Evolutionary conservation across 2,888 invertebrate genomes (phyloP).

Genomic region (Sesia bembeciformis): DNA sequence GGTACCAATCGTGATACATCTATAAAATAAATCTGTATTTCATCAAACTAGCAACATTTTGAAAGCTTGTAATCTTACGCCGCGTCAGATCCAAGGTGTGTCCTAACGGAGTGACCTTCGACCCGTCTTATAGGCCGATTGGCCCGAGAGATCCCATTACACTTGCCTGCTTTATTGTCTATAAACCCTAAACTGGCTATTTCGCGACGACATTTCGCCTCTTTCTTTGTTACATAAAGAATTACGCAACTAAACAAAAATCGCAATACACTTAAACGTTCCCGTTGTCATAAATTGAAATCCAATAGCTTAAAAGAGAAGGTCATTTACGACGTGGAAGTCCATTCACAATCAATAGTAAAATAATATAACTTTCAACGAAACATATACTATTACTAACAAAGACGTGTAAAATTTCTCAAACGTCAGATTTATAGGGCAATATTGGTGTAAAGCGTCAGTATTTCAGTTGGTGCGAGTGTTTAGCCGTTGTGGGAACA

Average conservation of each 20-base stretch:
- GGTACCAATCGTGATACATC: too few relatives aligned
- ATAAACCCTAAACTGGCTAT: conserved; percentile 58
- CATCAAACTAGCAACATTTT: not conserved
- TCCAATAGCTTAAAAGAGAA: conserved; percentile 29
- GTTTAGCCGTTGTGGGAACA: conserved; percentile 41
- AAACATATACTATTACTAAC: conserved; percentile 20
- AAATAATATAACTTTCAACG: conserved; percentile 42
- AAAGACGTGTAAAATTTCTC: conserved; percentile 67
- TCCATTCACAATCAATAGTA: conserved; percentile 48
- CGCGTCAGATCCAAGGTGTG: not conserved
- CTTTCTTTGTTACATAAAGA: conserved; percentile 13
- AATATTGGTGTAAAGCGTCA: conserved; percentile 36
- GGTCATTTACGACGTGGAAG: conserved; percentile 52
- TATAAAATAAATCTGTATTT: not conserved
- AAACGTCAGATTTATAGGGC: conserved; percentile 59
- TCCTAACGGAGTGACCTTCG: conserved; percentile 36
- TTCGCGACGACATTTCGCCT: conserved; percentile 23
- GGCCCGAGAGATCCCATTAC: conserved; percentile 50
- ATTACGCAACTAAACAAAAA: not conserved
- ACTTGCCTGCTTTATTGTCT: conserved; percentile 54
- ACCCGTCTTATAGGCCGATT: conserved; percentile 36
- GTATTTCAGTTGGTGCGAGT: conserved; percentile 40
- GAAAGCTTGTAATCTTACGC: not conserved
- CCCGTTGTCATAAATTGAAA: not conserved
- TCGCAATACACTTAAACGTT: not conserved